Base-by-base conservation (phyloP, 2,888 invertebrate species). In the Apotomis turbidana region DNA sequence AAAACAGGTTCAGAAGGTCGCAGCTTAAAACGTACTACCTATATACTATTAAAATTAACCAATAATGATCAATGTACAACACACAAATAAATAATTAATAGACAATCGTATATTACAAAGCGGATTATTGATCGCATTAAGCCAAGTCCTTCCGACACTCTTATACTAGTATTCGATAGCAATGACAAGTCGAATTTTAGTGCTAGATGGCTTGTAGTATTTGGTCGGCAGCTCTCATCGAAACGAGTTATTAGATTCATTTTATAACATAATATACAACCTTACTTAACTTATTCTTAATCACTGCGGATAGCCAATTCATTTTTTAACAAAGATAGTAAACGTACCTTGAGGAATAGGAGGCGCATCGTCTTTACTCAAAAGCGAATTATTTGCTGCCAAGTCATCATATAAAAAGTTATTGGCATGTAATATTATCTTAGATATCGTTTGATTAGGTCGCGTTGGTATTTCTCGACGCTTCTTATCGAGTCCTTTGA, bases 221-320 rank as follows among this genome's bases (percentile, higher is more conserved):
- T 66, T 66, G 5, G 8, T 27, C 36, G 8, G 51, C 9, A 61
- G 49, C 57, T 62, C 61, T 36, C 12, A 57, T 71, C 44, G 46
- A 63, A 68, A 72, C 52, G 58, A 49, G 52, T 60, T 52, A 41
- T 15, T 68, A 68, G 62, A 72, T 70, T 70, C 54, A 64, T 57
- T 62, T 72, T 44, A 61, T 67, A 67, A 71, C 66, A 71, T 67
- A 61, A 58, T 58, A 52, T 72, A 68, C 58, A 59, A 68, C 46
- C 58, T 68, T 68, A 72, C 27, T 63, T 68, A 63, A 72, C 38
- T 67, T 49, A 49, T 55, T 27, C 41, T 51, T 63, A 68, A 52
- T 38, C 12, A 63, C 27, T 54, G 72, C 55, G 61, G 61, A 59
- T 52, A 52, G 54, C 52, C 27, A 52, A 49, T 54, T 51, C 12